Conservation (phyloP, 2,113 vertebrate species). For the Callorhinus ursinus region DNA sequence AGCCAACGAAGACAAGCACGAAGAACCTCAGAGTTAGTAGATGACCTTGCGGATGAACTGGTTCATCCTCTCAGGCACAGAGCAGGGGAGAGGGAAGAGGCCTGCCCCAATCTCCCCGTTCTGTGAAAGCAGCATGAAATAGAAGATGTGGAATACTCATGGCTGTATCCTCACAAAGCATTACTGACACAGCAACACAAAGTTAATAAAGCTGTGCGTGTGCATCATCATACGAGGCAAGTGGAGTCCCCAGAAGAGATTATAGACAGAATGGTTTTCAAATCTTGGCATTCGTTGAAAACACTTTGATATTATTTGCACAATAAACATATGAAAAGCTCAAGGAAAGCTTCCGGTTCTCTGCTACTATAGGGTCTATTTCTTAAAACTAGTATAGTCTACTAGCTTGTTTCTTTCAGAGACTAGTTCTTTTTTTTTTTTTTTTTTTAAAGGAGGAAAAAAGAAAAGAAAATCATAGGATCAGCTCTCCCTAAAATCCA, state of each 20-base stretch:
- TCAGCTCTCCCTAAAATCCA: background rate
- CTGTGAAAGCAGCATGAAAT: background rate
- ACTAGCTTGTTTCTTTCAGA: background rate
- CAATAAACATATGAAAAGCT: background rate
- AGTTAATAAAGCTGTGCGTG: background rate
- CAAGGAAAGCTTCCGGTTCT: background rate
- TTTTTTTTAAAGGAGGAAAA: background rate
- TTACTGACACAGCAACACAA: background rate
- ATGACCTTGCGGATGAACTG: slow-evolving; percentile 32
- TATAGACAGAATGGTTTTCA: background rate
- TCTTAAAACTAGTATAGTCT: background rate
- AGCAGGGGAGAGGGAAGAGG: background rate
- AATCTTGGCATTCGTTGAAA: background rate
- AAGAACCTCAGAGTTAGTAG: background rate
- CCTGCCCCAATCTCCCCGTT: background rate
- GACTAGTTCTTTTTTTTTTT: background rate
- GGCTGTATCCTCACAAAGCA: background rate
- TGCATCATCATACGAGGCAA: background rate
- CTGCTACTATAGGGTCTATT: background rate
- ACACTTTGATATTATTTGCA: background rate
- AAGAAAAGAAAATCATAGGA: background rate
- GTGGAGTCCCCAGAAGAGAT: background rate
- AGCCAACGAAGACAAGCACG: background rate
- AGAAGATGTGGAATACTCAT: background rate
- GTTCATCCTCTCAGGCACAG: background rate